These are phyloP conservation scores for Condylura cristata DNA, from an alignment of 2,113 vertebrate genomes.

Conservation along the genomic window DNA sequence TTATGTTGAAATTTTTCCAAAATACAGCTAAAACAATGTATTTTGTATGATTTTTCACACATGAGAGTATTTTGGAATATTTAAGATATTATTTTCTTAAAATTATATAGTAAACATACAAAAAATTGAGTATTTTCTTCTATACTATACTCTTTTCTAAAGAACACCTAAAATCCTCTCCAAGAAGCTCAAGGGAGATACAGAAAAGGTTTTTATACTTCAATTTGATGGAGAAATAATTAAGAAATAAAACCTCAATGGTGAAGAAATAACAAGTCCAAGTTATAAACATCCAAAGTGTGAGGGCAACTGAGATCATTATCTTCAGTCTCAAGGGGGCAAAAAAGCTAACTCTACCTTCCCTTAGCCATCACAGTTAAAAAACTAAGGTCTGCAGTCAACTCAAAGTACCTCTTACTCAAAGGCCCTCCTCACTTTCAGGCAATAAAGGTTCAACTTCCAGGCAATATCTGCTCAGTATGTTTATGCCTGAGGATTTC, in stretches of 20 bases:
- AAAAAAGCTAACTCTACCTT: not conserved
- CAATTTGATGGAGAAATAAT: not conserved
- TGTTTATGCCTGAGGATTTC: constrained; percentile 18
- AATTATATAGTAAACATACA: not conserved
- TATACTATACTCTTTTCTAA: not conserved
- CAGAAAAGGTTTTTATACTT: not conserved
- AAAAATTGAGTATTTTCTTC: not conserved
- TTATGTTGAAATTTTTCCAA: not conserved
- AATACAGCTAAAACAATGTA: not conserved
- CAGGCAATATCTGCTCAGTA: not conserved
- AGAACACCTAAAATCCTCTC: too few relatives aligned
- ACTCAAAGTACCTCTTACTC: not conserved
- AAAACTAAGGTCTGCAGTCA: not conserved
- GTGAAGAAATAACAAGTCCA: not conserved
- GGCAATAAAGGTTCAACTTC: not conserved
- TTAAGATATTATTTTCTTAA: not conserved
- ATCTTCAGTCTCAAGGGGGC: not conserved
- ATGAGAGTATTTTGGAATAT: not conserved
- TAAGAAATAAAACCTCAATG: not conserved
- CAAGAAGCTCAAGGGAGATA: not conserved
- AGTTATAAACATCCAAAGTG: not conserved
- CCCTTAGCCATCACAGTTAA: not conserved
- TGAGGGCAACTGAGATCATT: not conserved
- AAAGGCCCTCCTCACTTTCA: not conserved
- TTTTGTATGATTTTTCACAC: not conserved